A percentile compares a stretch with the other conserved stretches of the same genome.
phyloP scores from a whole-genome alignment of 1,140 invertebrate genomes.

The Archegozetes longisetosus region DNA sequence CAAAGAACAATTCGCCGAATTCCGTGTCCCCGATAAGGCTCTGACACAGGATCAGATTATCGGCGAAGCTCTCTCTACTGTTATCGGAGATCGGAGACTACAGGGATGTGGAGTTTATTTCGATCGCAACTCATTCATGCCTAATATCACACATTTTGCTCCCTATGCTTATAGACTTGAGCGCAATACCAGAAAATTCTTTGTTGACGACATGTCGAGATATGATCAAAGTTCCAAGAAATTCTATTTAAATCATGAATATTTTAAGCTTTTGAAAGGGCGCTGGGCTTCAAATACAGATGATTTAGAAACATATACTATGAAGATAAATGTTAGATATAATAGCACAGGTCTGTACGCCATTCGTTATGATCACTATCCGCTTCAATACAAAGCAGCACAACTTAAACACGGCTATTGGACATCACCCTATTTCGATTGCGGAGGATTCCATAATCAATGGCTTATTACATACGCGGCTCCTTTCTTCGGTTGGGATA shows the following conservation, averaged over 20 bases:
- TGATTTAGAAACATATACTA: conserved; percentile 70
- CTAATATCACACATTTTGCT: conserved; percentile 64
- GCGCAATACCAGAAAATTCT: conserved; percentile 62
- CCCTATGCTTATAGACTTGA: conserved; percentile 81
- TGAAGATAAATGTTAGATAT: conserved; percentile 79
- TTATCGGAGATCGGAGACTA: conserved; percentile 73
- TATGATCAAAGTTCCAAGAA: conserved; percentile 20
- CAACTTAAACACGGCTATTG: conserved; percentile 76
- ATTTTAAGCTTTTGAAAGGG: conserved; percentile 73
- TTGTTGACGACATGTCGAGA: conserved; percentile 68
- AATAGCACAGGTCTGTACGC: conserved; percentile 65
- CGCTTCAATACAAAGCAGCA: conserved; percentile 65
- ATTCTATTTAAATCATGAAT: conserved; percentile 53
- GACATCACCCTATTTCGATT: conserved; percentile 85
- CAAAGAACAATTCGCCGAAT: conserved; percentile 76
- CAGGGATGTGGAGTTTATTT: conserved; percentile 83
- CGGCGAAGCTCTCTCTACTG: conserved; percentile 71
- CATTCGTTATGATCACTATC: conserved; percentile 75
- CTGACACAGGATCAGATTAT: conserved; percentile 87
- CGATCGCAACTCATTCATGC: conserved; percentile 89
- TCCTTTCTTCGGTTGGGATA: conserved; percentile 94
- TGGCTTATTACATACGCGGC: conserved; percentile 89
- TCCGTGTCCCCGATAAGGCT: conserved; percentile 64
- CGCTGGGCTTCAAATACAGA: conserved; percentile 89
- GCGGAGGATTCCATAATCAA: conserved; percentile 47